These are phyloP conservation scores for Leuctra nigra DNA, from an alignment of 2,888 invertebrate genomes.

Conservation along the genomic window DNA sequence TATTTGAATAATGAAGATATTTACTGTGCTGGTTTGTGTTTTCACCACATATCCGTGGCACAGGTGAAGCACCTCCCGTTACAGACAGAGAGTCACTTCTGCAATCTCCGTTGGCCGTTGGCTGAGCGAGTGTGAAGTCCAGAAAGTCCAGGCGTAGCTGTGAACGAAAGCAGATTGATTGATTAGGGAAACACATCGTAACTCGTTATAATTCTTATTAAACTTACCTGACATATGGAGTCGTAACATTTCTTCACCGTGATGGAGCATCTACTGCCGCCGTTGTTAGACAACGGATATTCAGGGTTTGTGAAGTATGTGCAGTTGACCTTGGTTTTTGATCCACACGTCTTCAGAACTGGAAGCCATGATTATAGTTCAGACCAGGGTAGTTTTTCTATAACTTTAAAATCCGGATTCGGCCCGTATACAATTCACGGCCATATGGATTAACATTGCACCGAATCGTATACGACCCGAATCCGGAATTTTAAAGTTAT, in stretches of 20 bases:
- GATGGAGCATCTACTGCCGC: constrained; percentile 58
- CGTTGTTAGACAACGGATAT: constrained; percentile 63
- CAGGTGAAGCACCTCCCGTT: constrained; percentile 58
- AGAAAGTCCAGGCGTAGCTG: constrained; percentile 73
- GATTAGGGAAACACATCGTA: too few species aligned
- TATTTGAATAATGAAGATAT: constrained; percentile 26
- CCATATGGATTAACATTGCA: too few species aligned
- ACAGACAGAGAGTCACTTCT: constrained; percentile 62
- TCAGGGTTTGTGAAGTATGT: constrained; percentile 77
- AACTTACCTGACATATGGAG: constrained; percentile 62
- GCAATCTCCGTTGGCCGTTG: constrained; percentile 66
- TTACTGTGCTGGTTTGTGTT: constrained; percentile 66
- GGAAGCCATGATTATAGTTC: too few species aligned
- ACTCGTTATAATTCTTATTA: too few species aligned
- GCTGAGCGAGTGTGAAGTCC: constrained; percentile 63
- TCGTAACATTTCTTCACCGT: constrained; percentile 62
- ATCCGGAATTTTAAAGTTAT: too few species aligned
- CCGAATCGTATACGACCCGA: too few species aligned
- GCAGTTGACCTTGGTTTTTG: constrained; percentile 64
- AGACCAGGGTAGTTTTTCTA: too few species aligned
- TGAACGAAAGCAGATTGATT: too few species aligned
- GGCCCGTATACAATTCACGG: too few species aligned
- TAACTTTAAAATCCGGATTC: too few species aligned
- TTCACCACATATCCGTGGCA: constrained; percentile 71
- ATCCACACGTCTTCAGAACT: constrained; percentile 70